Conservation (phyloP, 1,140 invertebrate genomes). For the Drosophila suzukii region DNA sequence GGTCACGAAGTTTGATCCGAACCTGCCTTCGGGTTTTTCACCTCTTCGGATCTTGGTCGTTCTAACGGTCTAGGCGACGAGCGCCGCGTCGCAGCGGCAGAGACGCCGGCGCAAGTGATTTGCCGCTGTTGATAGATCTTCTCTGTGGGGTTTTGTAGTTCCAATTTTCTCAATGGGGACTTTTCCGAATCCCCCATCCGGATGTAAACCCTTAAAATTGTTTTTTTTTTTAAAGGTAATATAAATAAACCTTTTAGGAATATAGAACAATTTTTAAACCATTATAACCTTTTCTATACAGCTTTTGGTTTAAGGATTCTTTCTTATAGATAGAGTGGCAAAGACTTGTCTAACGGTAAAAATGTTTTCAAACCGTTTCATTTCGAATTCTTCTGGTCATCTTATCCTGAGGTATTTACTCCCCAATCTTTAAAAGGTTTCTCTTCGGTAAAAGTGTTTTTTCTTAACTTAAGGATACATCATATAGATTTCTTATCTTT, state of each 20-base stretch:
- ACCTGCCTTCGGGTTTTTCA: slow-evolving; percentile 1
- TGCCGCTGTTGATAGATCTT: background rate
- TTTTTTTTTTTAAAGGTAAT: background rate
- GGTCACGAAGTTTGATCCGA: slow-evolving; percentile 7
- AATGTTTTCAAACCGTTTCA: too few relatives aligned
- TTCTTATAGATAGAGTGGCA: background rate
- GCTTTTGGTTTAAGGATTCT: background rate
- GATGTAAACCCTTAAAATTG: background rate
- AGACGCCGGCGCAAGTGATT: background rate
- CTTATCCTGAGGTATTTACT: too few relatives aligned
- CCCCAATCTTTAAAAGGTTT: too few relatives aligned
- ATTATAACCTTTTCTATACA: too few relatives aligned
- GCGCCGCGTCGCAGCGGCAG: background rate
- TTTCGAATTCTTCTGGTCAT: background rate
- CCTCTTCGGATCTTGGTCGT: slow-evolving; percentile 18
- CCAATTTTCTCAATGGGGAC: background rate
- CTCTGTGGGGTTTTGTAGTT: background rate
- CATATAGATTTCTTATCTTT: too few relatives aligned
- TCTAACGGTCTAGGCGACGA: slow-evolving; percentile 57
- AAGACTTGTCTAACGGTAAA: too few relatives aligned
- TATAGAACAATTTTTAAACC: too few relatives aligned
- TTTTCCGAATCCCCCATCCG: background rate
- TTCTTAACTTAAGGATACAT: too few relatives aligned
- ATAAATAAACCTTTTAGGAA: too few relatives aligned
- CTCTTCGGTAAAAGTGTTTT: too few relatives aligned